Evolutionary conservation across 2,113 vertebrate species (phyloP).

Genomic region (Eulacestoma nigropectus): DNA sequence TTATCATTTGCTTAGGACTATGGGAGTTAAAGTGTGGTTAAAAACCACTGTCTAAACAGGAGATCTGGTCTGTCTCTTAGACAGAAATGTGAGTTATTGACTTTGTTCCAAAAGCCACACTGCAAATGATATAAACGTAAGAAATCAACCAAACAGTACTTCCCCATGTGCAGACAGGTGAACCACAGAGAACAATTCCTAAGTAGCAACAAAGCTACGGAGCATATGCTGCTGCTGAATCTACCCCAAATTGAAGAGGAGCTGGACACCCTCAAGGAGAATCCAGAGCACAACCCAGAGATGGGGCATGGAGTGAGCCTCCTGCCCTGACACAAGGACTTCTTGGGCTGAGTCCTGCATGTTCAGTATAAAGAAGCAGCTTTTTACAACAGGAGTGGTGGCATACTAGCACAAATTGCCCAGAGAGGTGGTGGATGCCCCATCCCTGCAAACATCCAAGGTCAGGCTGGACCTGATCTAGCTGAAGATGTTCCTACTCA

Average conservation of each 20-base stretch:
- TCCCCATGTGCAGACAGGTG: background rate
- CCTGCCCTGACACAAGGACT: background rate
- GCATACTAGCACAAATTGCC: background rate
- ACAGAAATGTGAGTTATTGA: background rate
- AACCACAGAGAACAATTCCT: background rate
- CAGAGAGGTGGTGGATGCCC: background rate
- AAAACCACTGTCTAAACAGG: background rate
- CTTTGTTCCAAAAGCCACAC: background rate
- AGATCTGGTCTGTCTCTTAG: background rate
- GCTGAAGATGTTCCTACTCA: background rate
- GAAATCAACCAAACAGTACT: background rate
- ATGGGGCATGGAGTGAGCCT: rapidly evolving
- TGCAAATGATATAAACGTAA: background rate
- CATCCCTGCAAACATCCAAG: background rate
- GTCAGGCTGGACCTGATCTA: background rate
- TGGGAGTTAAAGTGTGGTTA: background rate
- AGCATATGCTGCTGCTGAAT: background rate
- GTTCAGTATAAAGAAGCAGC: background rate
- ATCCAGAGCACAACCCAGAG: background rate
- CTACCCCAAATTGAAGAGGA: background rate
- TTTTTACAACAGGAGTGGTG: background rate
- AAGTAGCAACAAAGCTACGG: background rate
- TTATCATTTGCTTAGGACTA: background rate
- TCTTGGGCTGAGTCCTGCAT: background rate
- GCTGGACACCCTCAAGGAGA: background rate